phyloP scores from a whole-genome alignment of 1,140 invertebrate genomes.

The Mylabris phalerata region DNA sequence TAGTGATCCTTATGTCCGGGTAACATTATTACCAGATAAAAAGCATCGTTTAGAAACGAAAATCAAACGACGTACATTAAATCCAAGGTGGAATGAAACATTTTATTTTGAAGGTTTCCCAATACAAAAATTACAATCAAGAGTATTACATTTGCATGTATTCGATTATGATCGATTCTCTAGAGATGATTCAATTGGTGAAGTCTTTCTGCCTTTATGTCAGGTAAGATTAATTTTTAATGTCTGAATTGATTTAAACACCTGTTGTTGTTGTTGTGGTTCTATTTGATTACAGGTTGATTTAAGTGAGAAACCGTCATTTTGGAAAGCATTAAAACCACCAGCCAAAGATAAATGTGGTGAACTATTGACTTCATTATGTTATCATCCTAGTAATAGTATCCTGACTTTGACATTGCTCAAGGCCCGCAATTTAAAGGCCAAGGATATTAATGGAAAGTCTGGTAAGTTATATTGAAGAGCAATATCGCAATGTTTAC shows the following conservation, averaged over 20 bases:
- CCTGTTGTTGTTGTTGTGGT: neutral
- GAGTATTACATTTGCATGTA: slow-evolving; percentile 88
- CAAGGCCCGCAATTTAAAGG: slow-evolving; percentile 87
- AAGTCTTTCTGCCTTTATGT: slow-evolving; percentile 86
- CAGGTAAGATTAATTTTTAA: slow-evolving; percentile 57
- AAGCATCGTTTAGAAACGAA: slow-evolving; percentile 95
- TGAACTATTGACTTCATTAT: slow-evolving; percentile 82
- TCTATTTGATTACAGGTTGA: slow-evolving; percentile 60
- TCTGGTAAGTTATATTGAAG: slow-evolving; percentile 59
- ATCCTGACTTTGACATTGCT: slow-evolving; percentile 79
- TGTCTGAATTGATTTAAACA: neutral
- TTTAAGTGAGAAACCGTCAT: slow-evolving; percentile 82
- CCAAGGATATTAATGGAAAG: slow-evolving; percentile 92
- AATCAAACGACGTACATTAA: slow-evolving; percentile 90
- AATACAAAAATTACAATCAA: slow-evolving; percentile 85
- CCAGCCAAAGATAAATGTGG: slow-evolving; percentile 89
- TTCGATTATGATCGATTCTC: slow-evolving; percentile 95
- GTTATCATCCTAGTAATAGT: slow-evolving; percentile 88
- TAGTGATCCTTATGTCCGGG: slow-evolving; percentile 86
- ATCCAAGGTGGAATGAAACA: slow-evolving; percentile 96
- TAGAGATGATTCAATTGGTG: slow-evolving; percentile 92
- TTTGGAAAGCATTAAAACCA: slow-evolving; percentile 88
- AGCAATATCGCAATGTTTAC: neutral
- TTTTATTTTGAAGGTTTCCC: slow-evolving; percentile 97
- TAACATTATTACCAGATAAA: slow-evolving; percentile 91